These are phyloP conservation scores for Hyppa rectilinea DNA, from an alignment of 2,888 invertebrate genomes.

Conservation along the genomic window DNA sequence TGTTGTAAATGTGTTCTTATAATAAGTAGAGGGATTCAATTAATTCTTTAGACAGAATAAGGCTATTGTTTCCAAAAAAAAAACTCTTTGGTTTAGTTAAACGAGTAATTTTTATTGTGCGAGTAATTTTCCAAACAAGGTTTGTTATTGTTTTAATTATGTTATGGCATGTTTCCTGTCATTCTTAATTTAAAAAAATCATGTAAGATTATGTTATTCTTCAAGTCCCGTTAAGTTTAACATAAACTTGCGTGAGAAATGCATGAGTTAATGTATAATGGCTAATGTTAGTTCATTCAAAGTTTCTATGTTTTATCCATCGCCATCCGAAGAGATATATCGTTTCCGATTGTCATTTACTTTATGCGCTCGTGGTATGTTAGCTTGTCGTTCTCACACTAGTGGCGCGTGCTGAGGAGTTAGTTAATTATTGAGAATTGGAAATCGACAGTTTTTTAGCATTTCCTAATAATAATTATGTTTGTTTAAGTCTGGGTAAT, in stretches of 20 bases:
- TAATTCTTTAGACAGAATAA: neutral
- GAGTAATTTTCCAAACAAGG: neutral
- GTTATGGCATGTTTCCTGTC: constrained; percentile 21
- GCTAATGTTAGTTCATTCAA: constrained; percentile 19
- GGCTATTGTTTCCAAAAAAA: constrained; percentile 27
- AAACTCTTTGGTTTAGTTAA: constrained; percentile 9
- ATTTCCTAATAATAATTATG: neutral
- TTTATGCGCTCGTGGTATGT: constrained; percentile 8
- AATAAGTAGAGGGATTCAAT: no score
- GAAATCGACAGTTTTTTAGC: constrained; percentile 1
- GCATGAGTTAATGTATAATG: constrained; percentile 13
- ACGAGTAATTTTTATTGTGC: constrained; percentile 20
- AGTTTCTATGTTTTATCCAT: constrained; percentile 18
- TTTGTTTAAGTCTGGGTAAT: neutral
- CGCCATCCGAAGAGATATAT: constrained; percentile 29
- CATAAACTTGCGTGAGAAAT: constrained; percentile 26
- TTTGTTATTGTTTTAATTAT: constrained; percentile 1
- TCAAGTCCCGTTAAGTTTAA: constrained; percentile 17
- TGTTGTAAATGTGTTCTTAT: no score
- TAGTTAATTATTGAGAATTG: constrained; percentile 8
- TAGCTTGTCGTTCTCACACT: constrained; percentile 27
- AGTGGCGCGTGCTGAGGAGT: constrained; percentile 35
- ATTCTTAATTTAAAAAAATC: no score
- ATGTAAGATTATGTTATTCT: no score
- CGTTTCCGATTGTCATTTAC: constrained; percentile 49